These are phyloP conservation scores for Labia minor DNA, from an alignment of 2,888 invertebrate genomes.

Conservation along the genomic window DNA sequence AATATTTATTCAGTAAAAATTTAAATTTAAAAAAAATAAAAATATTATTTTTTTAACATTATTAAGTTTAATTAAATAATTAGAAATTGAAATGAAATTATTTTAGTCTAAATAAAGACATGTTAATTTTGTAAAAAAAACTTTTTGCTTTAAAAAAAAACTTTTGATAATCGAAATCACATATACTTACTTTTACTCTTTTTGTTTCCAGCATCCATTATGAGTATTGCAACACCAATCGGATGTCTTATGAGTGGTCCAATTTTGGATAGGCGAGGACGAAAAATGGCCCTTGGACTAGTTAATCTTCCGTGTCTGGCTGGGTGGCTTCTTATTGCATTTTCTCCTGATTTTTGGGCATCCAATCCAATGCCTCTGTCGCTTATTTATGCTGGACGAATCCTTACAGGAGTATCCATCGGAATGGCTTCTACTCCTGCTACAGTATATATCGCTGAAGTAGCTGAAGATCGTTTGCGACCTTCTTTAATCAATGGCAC, in stretches of 20 bases:
- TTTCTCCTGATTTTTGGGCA: constrained; percentile 30
- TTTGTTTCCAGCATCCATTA: constrained; percentile 41
- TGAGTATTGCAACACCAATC: constrained; percentile 43
- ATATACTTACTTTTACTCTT: too few relatives aligned
- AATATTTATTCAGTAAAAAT: too few relatives aligned
- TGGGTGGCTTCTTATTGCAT: constrained; percentile 43
- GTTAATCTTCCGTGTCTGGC: constrained; percentile 40
- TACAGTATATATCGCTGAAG: constrained; percentile 45
- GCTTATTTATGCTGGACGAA: constrained; percentile 29
- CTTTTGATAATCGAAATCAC: too few relatives aligned
- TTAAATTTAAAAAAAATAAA: too few relatives aligned
- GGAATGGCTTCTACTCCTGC: constrained; percentile 45
- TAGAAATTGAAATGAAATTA: too few relatives aligned
- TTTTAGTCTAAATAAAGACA: too few relatives aligned
- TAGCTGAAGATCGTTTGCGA: constrained; percentile 38
- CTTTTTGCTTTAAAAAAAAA: too few relatives aligned
- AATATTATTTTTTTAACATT: too few relatives aligned
- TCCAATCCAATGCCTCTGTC: constrained; percentile 24
- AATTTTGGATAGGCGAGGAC: constrained; percentile 42
- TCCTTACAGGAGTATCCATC: constrained; percentile 40
- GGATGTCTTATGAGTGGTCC: constrained; percentile 44
- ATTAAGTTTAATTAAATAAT: too few relatives aligned
- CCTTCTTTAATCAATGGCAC: constrained; percentile 46
- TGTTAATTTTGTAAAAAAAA: too few relatives aligned
- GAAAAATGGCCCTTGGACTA: constrained; percentile 39